These are phyloP conservation scores for Telmatherina bonti DNA, from an alignment of 2,797 vertebrate genomes.

Conservation along the genomic window DNA sequence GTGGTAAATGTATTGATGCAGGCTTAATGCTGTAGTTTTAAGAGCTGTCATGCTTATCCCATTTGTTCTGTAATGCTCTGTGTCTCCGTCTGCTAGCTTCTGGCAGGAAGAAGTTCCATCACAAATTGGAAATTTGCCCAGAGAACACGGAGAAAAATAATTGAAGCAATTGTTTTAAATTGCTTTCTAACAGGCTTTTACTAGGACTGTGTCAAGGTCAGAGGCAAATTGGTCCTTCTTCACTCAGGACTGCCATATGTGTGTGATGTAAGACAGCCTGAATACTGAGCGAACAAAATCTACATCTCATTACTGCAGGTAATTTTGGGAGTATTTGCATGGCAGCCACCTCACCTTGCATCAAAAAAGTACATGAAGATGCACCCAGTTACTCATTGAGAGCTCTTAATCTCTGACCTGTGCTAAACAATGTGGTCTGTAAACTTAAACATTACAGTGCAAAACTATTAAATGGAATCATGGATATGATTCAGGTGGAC, in stretches of 20 bases:
- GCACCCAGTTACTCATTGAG: constrained; percentile 26
- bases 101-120: constrained; percentile 38
- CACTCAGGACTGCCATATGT: constrained; percentile 33
- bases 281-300: constrained; percentile 56
- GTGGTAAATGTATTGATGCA: neutral
- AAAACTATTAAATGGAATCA: constrained; percentile 17
- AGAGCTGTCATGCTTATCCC: constrained; percentile 48
- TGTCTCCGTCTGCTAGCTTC: constrained; percentile 24
- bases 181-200: constrained; percentile 52
- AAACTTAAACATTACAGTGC: constrained; percentile 14
- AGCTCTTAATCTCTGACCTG: constrained; percentile 46
- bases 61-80: constrained; percentile 53
- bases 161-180: constrained; percentile 69
- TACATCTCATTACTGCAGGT: constrained; percentile 59
- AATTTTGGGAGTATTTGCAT: constrained; percentile 53
- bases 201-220: constrained; percentile 75
- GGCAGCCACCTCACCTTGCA: constrained; percentile 45
- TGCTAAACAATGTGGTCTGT: constrained; percentile 39
- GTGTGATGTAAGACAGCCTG: constrained; percentile 55
- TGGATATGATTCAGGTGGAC: constrained; percentile 40
- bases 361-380: constrained; percentile 54
- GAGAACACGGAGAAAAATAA: constrained; percentile 48
- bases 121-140: constrained; percentile 59
- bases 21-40: constrained; percentile 28
- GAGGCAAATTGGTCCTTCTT: constrained; percentile 51